Evolutionary conservation across 2,113 vertebrate species (phyloP).

Genomic region (Salminus brasiliensis): DNA sequence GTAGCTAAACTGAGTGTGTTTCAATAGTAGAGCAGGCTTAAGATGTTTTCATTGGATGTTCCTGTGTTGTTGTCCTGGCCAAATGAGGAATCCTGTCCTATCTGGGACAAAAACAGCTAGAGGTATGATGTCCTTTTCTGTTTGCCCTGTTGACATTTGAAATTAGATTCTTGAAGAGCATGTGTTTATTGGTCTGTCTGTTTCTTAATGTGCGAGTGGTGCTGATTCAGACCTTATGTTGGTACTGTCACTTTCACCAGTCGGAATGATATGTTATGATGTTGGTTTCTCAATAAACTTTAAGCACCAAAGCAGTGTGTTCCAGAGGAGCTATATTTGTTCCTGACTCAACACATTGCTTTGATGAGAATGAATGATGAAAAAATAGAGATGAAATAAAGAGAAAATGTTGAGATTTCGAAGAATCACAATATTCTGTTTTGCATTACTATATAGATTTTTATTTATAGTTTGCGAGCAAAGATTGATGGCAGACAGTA

Average conservation of each 20-base stretch:
- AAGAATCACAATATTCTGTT: too few relatives aligned
- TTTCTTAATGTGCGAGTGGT: conserved; percentile 11
- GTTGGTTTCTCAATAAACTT: neutral
- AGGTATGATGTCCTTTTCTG: conserved; percentile 38
- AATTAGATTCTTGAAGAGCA: conserved; percentile 46
- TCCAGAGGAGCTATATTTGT: neutral
- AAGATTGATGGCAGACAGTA: too few relatives aligned
- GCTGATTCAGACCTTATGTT: neutral
- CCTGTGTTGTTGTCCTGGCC: neutral
- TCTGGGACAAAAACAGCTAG: neutral
- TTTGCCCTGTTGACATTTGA: conserved; percentile 45
- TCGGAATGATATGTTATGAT: neutral
- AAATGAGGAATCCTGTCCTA: neutral
- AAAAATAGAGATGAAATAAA: too few relatives aligned
- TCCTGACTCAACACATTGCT: neutral
- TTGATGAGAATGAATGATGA: neutral
- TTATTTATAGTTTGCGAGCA: too few relatives aligned
- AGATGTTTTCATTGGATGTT: neutral
- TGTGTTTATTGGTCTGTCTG: conserved; percentile 25
- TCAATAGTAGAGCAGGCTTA: neutral
- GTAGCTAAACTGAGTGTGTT: neutral
- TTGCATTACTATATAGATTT: too few relatives aligned
- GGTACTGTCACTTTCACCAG: neutral
- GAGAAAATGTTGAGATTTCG: too few relatives aligned
- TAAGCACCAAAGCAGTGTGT: neutral